Base-by-base conservation (phyloP, 2,888 invertebrate genomes). In the Germaria angustata region DNA sequence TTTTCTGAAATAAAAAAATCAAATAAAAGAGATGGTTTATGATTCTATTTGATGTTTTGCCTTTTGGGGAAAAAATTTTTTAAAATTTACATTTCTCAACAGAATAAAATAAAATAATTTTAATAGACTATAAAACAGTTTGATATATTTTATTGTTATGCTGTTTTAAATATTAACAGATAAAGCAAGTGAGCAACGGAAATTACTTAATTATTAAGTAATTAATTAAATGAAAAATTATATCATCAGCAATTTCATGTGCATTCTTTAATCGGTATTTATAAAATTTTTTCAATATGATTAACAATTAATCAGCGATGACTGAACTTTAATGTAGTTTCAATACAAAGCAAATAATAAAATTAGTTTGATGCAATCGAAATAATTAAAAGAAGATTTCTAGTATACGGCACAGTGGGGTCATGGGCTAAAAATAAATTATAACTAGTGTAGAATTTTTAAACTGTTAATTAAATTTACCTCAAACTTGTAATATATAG, bases 171-270 rank as follows among this genome's bases (percentile, higher is more conserved):
- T 59, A 34, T 59, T 34, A 24, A 41, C 20, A 53, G 61, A 39
- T 20, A 34, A 46, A 46, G 2, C 6, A 9, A 17, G 4, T 36
- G 63, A 6, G 0, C 9, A 24, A 68, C 17, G 32, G 32, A 55
- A 71, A 36, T 55, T 17, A 46, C 11, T 55, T 15, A 32, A 65
- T 46, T 63, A 59, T 57, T n/a, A 36, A 55, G 13, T 7, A 61
- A 63, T 51, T 59, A 39, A 20, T 22, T 69, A 28, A 32, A 5
- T n/a, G 22, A 15, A 32, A 46, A 55, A 68, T 46, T 1, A 49
- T 15, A 34, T 55, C 34, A 69, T 36, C 41, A 59, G 61, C 69
- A 57, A 69, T 57, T 81, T 75, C 81, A 81, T n/a, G 49, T 46
- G 73, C 73, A 73, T 72, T 63, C 17, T n/a, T n/a, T n/a, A n/a